These are phyloP conservation scores for Osmerus eperlanus DNA, from an alignment of 2,113 vertebrate species.

Conservation along the genomic window DNA sequence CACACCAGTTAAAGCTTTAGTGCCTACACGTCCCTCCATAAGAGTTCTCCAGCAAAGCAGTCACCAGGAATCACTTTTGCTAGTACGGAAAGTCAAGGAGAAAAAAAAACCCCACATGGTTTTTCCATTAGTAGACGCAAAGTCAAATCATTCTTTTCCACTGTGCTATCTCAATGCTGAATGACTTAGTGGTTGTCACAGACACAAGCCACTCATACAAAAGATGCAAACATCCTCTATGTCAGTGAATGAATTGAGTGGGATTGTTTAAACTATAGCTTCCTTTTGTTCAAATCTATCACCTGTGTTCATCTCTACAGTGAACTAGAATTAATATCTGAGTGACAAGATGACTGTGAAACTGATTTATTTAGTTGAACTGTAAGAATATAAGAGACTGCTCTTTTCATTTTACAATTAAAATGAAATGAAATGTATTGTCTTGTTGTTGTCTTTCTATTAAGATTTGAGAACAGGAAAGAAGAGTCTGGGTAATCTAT, in stretches of 20 bases:
- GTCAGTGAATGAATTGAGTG: not conserved
- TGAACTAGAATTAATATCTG: too few relatives aligned
- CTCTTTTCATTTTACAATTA: slow-evolving; percentile 51
- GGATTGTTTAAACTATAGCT: not conserved
- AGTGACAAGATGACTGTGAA: too few relatives aligned
- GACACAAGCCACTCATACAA: not conserved
- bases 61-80: slow-evolving; percentile 28
- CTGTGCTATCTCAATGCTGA: slow-evolving; percentile 1
- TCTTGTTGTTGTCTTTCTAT: slow-evolving; percentile 32
- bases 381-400: slow-evolving; percentile 54
- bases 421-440: slow-evolving; percentile 21
- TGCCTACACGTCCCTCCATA: slow-evolving; percentile 43
- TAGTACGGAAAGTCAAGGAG: not conserved
- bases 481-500: slow-evolving; percentile 1
- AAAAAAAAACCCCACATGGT: slow-evolving; percentile 14
- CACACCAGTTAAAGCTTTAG: slow-evolving; percentile 32
- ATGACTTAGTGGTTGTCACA: not conserved
- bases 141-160: slow-evolving; percentile 14
- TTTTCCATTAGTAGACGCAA: slow-evolving; percentile 31
- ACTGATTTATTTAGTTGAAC: slow-evolving; percentile 31
- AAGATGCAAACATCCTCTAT: not conserved
- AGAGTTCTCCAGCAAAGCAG: slow-evolving; percentile 27
- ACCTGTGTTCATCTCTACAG: not conserved
- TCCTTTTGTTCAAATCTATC: slow-evolving; percentile 18
- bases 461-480: slow-evolving; percentile 14